Conservation (phyloP, 1,140 invertebrate species). For the Drosophila prosaltans region DNA sequence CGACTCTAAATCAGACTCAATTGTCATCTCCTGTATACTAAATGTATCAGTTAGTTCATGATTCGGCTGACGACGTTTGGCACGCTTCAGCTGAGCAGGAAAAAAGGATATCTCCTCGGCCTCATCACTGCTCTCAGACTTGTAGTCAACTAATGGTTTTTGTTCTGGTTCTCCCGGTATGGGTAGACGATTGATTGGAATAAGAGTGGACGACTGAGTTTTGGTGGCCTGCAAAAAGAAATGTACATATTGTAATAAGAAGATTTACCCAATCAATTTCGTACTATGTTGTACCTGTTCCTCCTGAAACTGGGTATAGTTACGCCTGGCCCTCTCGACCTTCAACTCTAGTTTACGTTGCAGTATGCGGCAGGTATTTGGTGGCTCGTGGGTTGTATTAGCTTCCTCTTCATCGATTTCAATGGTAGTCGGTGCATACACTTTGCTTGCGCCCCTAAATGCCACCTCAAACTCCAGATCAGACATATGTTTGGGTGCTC, state of each 20-base stretch:
- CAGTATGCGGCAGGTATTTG: constrained; percentile 82
- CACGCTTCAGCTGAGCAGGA: constrained; percentile 70
- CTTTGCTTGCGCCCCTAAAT: constrained; percentile 70
- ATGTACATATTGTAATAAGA: background rate
- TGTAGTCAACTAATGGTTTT: constrained; percentile 81
- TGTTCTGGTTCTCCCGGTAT: constrained; percentile 78
- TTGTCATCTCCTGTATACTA: constrained; percentile 83
- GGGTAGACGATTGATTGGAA: constrained; percentile 78
- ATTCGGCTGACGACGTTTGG: constrained; percentile 66
- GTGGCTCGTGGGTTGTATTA: constrained; percentile 51
- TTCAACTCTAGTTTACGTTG: constrained; percentile 82
- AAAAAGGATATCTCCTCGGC: constrained; percentile 81
- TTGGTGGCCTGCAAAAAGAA: constrained; percentile 60
- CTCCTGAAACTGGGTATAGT: constrained; percentile 79
- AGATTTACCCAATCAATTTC: background rate
- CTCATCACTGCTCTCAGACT: constrained; percentile 80
- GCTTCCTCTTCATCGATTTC: constrained; percentile 72
- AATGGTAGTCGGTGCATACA: constrained; percentile 70
- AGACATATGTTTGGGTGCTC: constrained; percentile 76
- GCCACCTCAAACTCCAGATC: constrained; percentile 78
- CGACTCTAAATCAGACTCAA: constrained; percentile 77
- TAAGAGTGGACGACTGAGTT: constrained; percentile 75
- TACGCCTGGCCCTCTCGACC: constrained; percentile 81
- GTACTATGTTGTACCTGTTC: constrained; percentile 50
- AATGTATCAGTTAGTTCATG: constrained; percentile 80